A percentile compares a stretch with the other conserved stretches of the same genome.
Evolutionary conservation across 2,888 invertebrate genomes (phyloP).

Genomic region (Archips crataeganus): DNA sequence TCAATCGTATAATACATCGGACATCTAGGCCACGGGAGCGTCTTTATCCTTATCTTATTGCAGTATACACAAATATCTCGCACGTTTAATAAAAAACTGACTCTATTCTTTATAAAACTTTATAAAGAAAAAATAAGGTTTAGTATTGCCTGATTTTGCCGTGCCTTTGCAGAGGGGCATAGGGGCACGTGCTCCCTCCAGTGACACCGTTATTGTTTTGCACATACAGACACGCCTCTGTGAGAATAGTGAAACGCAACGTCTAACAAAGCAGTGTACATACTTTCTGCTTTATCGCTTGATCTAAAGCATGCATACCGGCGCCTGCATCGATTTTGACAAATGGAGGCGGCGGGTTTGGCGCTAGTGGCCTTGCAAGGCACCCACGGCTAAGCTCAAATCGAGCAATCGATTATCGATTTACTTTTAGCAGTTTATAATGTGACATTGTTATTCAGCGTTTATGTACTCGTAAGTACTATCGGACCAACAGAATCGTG

Average conservation of each 20-base stretch:
- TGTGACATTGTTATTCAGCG: neutral
- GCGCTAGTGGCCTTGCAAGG: slow-evolving; percentile 45
- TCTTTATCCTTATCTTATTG: no score
- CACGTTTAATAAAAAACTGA: no score
- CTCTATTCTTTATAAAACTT: no score
- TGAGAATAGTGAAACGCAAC: neutral
- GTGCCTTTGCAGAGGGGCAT: no score
- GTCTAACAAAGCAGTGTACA: neutral
- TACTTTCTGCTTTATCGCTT: neutral
- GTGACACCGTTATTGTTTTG: no score
- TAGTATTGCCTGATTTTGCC: no score
- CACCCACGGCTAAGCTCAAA: slow-evolving; percentile 26
- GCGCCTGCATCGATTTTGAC: slow-evolving; percentile 56
- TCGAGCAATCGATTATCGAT: neutral
- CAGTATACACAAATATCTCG: no score
- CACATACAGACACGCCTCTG: neutral
- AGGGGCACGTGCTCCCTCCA: no score
- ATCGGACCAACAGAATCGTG: no score
- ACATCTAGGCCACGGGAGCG: no score
- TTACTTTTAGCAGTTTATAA: neutral
- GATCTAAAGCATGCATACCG: slow-evolving; percentile 15
- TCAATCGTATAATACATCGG: no score
- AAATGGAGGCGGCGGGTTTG: slow-evolving; percentile 57
- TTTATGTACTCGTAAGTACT: neutral
- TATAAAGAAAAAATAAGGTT: no score